These are phyloP conservation scores for Ptilorrhoa leucosticta DNA, from an alignment of 2,113 vertebrate genomes.

Conservation along the genomic window DNA sequence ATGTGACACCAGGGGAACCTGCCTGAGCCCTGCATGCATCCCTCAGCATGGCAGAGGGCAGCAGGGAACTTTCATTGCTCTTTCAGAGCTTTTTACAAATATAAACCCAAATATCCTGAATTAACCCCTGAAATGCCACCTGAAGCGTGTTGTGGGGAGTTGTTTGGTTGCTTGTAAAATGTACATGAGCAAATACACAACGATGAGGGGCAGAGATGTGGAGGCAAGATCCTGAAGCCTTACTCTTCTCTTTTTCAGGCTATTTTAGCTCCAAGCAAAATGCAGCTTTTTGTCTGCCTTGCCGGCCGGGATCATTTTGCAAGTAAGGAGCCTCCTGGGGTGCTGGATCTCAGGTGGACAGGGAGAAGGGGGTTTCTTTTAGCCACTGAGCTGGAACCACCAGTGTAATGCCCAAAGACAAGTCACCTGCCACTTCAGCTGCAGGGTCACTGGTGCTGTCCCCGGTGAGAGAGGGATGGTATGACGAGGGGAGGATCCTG, in stretches of 20 bases:
- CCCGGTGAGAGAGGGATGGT: background rate
- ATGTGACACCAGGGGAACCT: background rate
- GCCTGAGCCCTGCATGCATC: accelerated
- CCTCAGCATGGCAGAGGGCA: background rate
- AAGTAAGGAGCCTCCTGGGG: conserved; percentile 72
- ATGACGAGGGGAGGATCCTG: background rate
- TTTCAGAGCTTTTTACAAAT: background rate
- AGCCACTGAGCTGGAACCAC: background rate
- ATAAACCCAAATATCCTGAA: background rate
- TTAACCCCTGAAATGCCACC: background rate
- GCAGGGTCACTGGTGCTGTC: background rate
- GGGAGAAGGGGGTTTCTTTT: background rate
- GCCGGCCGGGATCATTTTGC: conserved; percentile 79
- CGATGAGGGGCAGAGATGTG: accelerated
- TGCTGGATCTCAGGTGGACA: background rate
- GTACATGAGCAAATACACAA: background rate
- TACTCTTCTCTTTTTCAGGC: conserved; percentile 61
- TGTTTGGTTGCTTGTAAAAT: background rate
- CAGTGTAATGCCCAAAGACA: background rate
- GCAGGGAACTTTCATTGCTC: background rate
- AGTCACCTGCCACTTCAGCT: background rate
- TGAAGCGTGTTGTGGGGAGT: accelerated
- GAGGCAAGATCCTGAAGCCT: background rate
- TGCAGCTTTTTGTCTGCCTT: conserved; percentile 75
- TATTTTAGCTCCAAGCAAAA: conserved; percentile 73